Evolutionary conservation across 2,797 vertebrate species (phyloP).

Genomic region (Pseudocheirus occidentalis): DNA sequence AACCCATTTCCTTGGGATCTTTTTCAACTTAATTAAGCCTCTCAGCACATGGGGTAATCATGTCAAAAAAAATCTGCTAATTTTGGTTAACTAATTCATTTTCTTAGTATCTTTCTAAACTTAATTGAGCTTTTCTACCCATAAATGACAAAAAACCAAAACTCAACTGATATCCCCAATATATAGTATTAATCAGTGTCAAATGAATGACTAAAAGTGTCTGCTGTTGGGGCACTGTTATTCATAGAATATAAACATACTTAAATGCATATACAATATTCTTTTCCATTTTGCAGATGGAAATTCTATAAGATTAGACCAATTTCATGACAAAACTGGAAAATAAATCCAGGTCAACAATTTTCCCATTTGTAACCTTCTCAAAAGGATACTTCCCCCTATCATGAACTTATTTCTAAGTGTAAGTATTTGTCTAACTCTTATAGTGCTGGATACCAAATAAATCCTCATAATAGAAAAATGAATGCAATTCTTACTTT

Average conservation of each 20-base stretch:
- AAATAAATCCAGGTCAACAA: conserved; percentile 26
- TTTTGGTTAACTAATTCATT: background rate
- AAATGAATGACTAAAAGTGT: background rate
- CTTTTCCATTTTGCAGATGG: conserved; percentile 23
- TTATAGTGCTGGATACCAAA: conserved; percentile 39
- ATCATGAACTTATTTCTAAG: conserved; percentile 29
- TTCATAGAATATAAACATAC: background rate
- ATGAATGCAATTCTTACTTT: conserved; percentile 73
- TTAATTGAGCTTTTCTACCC: background rate
- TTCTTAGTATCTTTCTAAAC: background rate
- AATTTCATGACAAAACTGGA: background rate
- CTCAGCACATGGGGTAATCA: background rate
- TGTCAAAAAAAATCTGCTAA: background rate
- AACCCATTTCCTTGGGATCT: background rate
- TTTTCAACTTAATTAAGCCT: conserved; percentile 4
- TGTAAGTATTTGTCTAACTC: conserved; percentile 57
- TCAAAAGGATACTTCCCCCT: conserved; percentile 2
- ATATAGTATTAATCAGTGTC: background rate
- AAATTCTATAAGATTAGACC: conserved; percentile 20
- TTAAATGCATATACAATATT: conserved; percentile 2
- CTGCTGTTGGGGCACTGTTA: background rate
- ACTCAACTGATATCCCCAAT: background rate
- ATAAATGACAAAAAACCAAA: background rate
- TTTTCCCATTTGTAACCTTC: conserved; percentile 6
- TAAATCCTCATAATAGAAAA: conserved; percentile 61